phyloP scores from a whole-genome alignment of 2,888 invertebrate genomes.

The Andrena dorsata region DNA sequence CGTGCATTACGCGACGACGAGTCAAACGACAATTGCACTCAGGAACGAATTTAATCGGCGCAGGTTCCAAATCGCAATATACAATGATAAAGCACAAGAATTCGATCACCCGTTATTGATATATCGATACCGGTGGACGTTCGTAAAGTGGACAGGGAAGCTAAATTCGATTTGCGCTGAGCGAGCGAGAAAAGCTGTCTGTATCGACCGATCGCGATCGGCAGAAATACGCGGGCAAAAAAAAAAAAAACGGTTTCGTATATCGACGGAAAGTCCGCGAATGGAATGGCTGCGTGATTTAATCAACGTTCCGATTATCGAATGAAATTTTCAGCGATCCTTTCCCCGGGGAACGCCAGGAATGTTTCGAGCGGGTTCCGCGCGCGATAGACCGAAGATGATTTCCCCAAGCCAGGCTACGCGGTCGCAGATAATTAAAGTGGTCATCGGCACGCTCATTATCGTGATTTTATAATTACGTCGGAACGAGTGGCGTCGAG shows the following conservation, averaged over 20 bases:
- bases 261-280: constrained; percentile 24
- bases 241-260: constrained; percentile 17
- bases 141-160: constrained; percentile 14
- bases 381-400: neutral
- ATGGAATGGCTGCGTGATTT: constrained; percentile 30
- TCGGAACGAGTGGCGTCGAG: constrained; percentile 2
- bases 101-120: constrained; percentile 44
- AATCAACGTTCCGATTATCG: constrained; percentile 38
- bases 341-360: neutral
- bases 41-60: neutral
- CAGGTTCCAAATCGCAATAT: neutral
- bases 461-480: constrained; percentile 43
- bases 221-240: constrained; percentile 10
- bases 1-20: neutral
- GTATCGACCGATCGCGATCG: too few relatives aligned
- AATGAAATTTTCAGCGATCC: constrained; percentile 33
- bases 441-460: constrained; percentile 8
- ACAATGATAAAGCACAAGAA: constrained; percentile 11
- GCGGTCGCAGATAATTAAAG: constrained; percentile 22
- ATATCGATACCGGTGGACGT: constrained; percentile 30
- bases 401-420: neutral
- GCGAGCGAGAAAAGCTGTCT: neutral
- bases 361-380: neutral
- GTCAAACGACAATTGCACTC: neutral
- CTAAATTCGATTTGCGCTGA: neutral